Base-by-base conservation (phyloP, 2,888 invertebrate genomes). In the Hylaea fasciaria region DNA sequence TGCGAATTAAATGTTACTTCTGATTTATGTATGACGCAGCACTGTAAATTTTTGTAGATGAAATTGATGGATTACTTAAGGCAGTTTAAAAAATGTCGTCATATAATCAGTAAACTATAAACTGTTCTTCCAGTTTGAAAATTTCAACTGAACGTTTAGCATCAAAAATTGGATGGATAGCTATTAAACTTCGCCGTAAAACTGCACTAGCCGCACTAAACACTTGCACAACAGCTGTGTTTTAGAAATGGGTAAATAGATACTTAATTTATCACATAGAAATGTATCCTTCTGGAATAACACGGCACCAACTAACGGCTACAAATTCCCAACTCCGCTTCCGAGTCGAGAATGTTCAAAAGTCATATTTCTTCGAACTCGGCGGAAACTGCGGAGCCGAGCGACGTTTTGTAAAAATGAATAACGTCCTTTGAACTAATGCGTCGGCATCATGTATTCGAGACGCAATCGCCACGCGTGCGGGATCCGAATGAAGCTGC, bases 361-460 rank as follows among this genome's bases (percentile, higher is more conserved):
- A 70, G 59, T 66, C 66, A 62, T 69, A 66, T 64, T 65, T 73
- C 69, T 71, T 69, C 62, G 69, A 76, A 65, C 56, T 56, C 62
- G 35, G 35, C 67, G 59, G 67, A 55, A 69, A 59, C 55, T 57
- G 61, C 67, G 63, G 62, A 69, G 68, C 67, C 70, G 69, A 68
- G 68, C 54, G 65, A 60, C 67, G 64, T 66, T 70, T 72, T 73
- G 76, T 76, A 77, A 80, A 81, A 82, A 77, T 79, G 78, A 77
- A 73, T 77, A 76, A 81, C 76, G 71, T 73, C 64, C 62, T 76
- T 73, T 73, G 71, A 76, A 78, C 71, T 78, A 80, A 81, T 78
- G 81, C 77, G 74, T 76, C 62, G 58, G 69, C 76, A 80, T 81
- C 80, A 73, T 64, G 75, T 76, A 82, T 82, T 82, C 81, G 70